phyloP scores from a whole-genome alignment of 92 coral and sea anemone genomes.

The Hydrozoanthus gracilis region DNA sequence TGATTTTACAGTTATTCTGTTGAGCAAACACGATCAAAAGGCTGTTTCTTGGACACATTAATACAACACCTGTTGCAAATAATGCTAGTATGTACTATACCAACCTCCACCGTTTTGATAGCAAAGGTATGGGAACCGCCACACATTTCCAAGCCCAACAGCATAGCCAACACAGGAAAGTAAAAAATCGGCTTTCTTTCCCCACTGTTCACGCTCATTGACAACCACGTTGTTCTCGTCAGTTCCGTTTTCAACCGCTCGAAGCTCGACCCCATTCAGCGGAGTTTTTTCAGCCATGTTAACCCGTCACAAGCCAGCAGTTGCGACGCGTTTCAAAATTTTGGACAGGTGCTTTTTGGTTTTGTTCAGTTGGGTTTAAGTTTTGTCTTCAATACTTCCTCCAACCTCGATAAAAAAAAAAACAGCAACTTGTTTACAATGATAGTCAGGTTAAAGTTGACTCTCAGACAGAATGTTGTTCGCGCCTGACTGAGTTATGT shows the following conservation, averaged over 20 bases:
- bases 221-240: not conserved
- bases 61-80: not conserved
- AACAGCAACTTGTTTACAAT: not conserved
- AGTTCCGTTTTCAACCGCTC: not conserved
- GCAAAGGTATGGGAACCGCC: constrained; percentile 60
- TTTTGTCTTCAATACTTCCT: too few species aligned
- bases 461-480: not conserved
- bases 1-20: too few species aligned
- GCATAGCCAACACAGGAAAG: constrained; percentile 48
- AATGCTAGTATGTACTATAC: not conserved
- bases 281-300: not conserved
- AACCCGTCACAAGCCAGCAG: not conserved
- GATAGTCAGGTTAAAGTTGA: not conserved
- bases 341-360: too few species aligned
- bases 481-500: not conserved
- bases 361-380: too few species aligned
- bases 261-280: not conserved
- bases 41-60: not conserved
- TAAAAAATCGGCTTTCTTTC: constrained; percentile 58
- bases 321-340: not conserved
- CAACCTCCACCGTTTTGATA: constrained; percentile 68
- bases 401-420: too few species aligned
- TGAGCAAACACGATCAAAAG: too few species aligned
- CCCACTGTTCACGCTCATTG: constrained; percentile 59
- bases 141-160: too few species aligned